phyloP scores from a whole-genome alignment of 2,888 invertebrate genomes.

The Spilosoma lubricipeda region DNA sequence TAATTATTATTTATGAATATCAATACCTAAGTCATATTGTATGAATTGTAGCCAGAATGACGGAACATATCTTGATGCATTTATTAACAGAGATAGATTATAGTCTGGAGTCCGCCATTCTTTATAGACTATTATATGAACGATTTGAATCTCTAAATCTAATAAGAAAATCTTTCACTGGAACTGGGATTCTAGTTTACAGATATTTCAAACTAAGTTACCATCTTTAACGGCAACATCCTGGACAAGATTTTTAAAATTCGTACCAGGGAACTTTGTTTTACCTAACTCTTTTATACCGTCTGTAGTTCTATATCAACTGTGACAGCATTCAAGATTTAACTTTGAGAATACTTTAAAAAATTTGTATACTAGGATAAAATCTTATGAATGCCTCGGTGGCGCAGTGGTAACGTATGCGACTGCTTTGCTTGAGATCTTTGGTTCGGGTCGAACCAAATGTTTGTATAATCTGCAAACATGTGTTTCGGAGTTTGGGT shows the following conservation, averaged over 20 bases:
- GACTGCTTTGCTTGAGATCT: too few relatives aligned
- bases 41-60: too few relatives aligned
- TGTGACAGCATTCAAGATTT: slow-evolving; percentile 11
- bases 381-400: too few relatives aligned
- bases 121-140: neutral
- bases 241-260: slow-evolving; percentile 40
- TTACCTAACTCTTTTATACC: slow-evolving; percentile 23
- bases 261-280: slow-evolving; percentile 35
- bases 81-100: neutral
- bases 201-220: slow-evolving; percentile 41
- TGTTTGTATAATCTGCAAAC: too few relatives aligned
- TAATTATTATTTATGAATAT: neutral
- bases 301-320: slow-evolving; percentile 27
- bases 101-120: neutral
- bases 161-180: slow-evolving; percentile 22
- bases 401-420: too few relatives aligned
- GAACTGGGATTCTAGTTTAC: slow-evolving; percentile 17
- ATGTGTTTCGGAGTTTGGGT: too few relatives aligned
- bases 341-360: slow-evolving; percentile 9
- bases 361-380: neutral
- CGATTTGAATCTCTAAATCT: neutral
- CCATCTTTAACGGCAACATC: slow-evolving; percentile 22
- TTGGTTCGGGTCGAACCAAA: too few relatives aligned
- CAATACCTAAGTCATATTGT: neutral
- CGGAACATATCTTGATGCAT: neutral